Conservation (phyloP, 2,113 vertebrate species). For the Myotis yumanensis region DNA sequence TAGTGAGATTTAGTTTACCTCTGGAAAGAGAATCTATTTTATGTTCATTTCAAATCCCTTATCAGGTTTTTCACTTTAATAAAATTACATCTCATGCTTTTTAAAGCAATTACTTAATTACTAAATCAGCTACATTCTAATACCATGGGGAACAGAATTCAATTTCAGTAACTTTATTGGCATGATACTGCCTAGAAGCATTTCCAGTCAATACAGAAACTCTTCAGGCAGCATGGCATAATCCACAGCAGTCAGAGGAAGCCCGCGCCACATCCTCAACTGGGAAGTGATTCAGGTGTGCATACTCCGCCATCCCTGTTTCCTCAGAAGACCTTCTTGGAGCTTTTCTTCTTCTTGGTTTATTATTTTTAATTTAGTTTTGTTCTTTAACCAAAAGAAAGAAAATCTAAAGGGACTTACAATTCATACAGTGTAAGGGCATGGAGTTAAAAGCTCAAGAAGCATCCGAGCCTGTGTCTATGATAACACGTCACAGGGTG, state of each 20-base stretch:
- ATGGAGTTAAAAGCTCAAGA: neutral
- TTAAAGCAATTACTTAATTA: conserved; percentile 64
- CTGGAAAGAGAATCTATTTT: conserved; percentile 5
- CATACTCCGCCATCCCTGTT: neutral
- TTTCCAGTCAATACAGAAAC: conserved; percentile 18
- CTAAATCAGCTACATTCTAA: conserved; percentile 33
- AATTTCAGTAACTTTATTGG: conserved; percentile 5
- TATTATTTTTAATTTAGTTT: neutral
- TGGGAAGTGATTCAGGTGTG: neutral
- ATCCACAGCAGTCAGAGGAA: neutral
- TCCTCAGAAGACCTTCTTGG: neutral
- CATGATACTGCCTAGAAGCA: conserved; percentile 26
- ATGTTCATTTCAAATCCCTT: conserved; percentile 53
- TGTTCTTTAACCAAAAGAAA: neutral
- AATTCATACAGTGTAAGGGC: neutral
- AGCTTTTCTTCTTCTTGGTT: neutral
- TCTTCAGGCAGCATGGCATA: neutral
- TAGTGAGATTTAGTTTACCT: conserved; percentile 35
- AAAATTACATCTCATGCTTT: conserved; percentile 57
- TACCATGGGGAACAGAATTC: neutral
- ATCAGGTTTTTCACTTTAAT: conserved; percentile 59
- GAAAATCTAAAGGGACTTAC: neutral
- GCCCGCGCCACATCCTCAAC: neutral
- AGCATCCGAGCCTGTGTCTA: neutral
- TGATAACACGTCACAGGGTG: neutral